Evolutionary conservation across 2,113 vertebrate genomes (phyloP).

Genomic region (Tetrax tetrax): DNA sequence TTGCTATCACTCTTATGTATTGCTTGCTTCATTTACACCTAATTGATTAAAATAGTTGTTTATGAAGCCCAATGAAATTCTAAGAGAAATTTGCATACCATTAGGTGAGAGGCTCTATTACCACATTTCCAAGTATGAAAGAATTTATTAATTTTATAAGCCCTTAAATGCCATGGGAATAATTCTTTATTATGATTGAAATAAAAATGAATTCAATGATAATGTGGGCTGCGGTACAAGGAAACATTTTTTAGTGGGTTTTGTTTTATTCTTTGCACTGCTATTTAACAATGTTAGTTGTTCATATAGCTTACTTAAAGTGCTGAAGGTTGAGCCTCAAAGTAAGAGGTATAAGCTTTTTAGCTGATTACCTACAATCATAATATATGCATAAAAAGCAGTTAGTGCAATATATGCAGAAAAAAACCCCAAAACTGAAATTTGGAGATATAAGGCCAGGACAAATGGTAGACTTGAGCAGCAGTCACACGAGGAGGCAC

Average conservation of each 20-base stretch:
- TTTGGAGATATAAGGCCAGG: neutral
- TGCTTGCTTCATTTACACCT: neutral
- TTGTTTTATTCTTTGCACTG: neutral
- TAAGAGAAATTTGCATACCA: neutral
- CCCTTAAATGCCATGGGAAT: neutral
- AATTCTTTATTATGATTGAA: conserved; percentile 3
- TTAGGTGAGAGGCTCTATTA: neutral
- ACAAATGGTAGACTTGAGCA: neutral
- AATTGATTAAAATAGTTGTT: conserved; percentile 1
- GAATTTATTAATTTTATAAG: conserved; percentile 12
- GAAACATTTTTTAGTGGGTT: neutral
- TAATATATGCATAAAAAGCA: neutral
- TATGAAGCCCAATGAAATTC: neutral
- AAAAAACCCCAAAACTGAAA: neutral
- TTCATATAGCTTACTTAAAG: neutral
- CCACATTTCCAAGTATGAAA: neutral
- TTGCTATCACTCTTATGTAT: neutral
- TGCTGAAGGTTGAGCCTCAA: neutral
- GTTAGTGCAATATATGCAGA: neutral
- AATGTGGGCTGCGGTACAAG: neutral
- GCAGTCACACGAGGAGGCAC: neutral
- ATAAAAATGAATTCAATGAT: neutral
- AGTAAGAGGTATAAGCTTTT: neutral
- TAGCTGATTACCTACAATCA: neutral
- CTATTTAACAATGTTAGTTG: neutral